A percentile compares a stretch with the other conserved stretches of the same genome.
Conservation (phyloP, 1,140 invertebrate species). For the Colletes latitarsis region DNA sequence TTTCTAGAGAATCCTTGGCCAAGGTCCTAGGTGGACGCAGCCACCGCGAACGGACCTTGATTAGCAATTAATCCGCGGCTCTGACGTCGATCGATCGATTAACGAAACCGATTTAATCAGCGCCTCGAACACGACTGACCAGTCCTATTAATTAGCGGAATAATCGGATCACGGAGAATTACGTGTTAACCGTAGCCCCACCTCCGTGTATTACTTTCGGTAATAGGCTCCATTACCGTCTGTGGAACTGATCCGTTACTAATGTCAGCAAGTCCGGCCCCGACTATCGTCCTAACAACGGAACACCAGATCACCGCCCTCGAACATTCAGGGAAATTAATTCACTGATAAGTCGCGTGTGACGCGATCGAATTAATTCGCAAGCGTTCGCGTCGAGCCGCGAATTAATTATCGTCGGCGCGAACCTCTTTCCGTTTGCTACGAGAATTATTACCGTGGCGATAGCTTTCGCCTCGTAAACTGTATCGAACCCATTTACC, state of each 20-base stretch:
- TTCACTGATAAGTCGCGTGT: slow-evolving; percentile 47
- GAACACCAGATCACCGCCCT: background rate
- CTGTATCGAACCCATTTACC: background rate
- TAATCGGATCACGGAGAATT: slow-evolving; percentile 64
- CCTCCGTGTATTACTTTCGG: slow-evolving; percentile 58
- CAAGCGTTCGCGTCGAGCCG: background rate
- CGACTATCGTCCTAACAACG: slow-evolving; percentile 31
- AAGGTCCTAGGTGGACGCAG: background rate
- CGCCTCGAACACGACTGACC: slow-evolving; percentile 53
- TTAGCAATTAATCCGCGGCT: slow-evolving; percentile 61
- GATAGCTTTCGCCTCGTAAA: background rate
- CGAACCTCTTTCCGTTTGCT: background rate
- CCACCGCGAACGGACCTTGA: slow-evolving; percentile 34
- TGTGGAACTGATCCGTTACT: slow-evolving; percentile 59
- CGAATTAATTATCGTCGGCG: slow-evolving; percentile 28
- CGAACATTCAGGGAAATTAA: slow-evolving; percentile 29
- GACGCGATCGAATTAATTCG: slow-evolving; percentile 44
- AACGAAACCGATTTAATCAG: slow-evolving; percentile 66
- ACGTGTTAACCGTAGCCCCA: slow-evolving; percentile 55
- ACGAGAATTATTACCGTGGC: background rate
- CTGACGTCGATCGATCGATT: slow-evolving; percentile 50
- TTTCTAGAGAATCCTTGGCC: no score
- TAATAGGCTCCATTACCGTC: slow-evolving; percentile 61
- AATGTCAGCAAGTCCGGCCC: slow-evolving; percentile 42
- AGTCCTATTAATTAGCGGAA: slow-evolving; percentile 67